A percentile compares a stretch with the other conserved stretches of the same genome.
Conservation (phyloP, 2,113 vertebrate species). For the Melanostigma gelatinosum region DNA sequence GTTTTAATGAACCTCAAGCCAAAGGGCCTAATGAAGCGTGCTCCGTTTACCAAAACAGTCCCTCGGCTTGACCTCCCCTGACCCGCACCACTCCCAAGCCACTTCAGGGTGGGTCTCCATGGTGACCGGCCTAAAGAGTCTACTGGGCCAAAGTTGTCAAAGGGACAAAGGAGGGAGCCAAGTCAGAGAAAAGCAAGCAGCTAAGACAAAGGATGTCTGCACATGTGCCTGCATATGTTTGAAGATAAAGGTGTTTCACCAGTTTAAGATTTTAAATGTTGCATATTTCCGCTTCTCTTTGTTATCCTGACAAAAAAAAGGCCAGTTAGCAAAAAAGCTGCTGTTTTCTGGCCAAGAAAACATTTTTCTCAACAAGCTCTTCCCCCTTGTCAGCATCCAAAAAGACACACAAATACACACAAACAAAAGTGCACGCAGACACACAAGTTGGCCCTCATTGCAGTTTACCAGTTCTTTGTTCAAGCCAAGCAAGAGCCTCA, state of each 20-base stretch:
- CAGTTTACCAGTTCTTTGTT: slow-evolving; percentile 69
- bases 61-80: slow-evolving; percentile 70
- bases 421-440: slow-evolving; percentile 24
- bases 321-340: slow-evolving; percentile 63
- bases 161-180: slow-evolving; percentile 52
- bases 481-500: slow-evolving; percentile 60
- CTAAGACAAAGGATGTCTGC: slow-evolving; percentile 45
- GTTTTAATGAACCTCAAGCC: slow-evolving; percentile 84
- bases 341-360: slow-evolving; percentile 66
- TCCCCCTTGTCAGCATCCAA: slow-evolving; percentile 61
- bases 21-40: slow-evolving; percentile 84
- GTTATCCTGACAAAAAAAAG: slow-evolving; percentile 55
- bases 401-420: slow-evolving; percentile 46
- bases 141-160: slow-evolving; percentile 55
- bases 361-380: slow-evolving; percentile 71
- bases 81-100: slow-evolving; percentile 66
- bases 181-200: slow-evolving; percentile 45
- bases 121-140: slow-evolving; percentile 66
- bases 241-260: slow-evolving; percentile 24
- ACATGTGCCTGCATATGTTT: slow-evolving; percentile 62
- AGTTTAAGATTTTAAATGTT: slow-evolving; percentile 51
- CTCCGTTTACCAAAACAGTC: slow-evolving; percentile 77
- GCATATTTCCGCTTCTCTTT: slow-evolving; percentile 57
- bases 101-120: slow-evolving; percentile 75
- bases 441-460: slow-evolving; percentile 52